phyloP scores from a whole-genome alignment of 2,113 vertebrate genomes.

The Trichechus manatus region DNA sequence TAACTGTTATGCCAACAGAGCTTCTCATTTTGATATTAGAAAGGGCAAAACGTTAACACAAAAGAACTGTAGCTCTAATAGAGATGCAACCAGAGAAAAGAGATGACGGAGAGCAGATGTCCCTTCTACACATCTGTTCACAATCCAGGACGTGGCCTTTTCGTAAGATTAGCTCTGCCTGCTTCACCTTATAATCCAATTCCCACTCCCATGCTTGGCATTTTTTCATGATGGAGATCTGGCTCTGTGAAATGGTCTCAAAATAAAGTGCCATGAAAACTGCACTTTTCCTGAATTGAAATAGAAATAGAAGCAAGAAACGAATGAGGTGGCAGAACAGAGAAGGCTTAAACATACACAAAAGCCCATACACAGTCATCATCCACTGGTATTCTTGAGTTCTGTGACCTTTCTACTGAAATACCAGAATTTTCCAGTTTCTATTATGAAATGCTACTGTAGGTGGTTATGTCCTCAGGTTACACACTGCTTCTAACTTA shows the following conservation, averaged over 20 bases:
- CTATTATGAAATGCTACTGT: neutral
- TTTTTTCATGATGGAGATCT: neutral
- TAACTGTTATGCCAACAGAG: no score
- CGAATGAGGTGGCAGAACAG: neutral
- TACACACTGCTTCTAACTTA: neutral
- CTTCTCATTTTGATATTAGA: accelerated
- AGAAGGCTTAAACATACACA: neutral
- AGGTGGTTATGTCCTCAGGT: neutral
- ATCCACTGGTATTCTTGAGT: neutral
- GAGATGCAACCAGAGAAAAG: neutral
- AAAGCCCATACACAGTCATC: accelerated
- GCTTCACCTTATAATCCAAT: neutral
- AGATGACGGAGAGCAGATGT: accelerated
- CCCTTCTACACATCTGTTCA: neutral
- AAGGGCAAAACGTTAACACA: neutral
- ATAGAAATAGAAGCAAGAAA: neutral
- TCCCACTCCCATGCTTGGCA: neutral
- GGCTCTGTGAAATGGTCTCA: neutral
- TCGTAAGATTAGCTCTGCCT: neutral
- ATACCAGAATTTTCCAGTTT: neutral
- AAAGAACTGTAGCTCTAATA: neutral
- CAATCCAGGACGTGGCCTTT: no score
- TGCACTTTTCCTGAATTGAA: neutral
- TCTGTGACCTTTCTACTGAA: neutral
- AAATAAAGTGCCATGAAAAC: neutral